Conservation (phyloP, 2,888 invertebrate species). For the Lycaena phlaeas region DNA sequence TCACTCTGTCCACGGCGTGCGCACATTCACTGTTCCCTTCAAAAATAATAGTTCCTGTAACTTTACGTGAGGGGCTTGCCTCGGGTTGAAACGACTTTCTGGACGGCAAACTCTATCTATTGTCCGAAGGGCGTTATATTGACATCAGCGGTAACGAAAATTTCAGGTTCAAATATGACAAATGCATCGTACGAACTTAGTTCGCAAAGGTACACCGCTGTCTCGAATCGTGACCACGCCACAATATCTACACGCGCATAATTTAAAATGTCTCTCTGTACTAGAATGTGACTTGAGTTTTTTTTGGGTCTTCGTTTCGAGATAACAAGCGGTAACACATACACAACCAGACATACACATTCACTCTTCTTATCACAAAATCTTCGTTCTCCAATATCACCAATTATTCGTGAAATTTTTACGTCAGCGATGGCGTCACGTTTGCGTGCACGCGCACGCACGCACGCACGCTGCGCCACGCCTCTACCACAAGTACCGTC, state of each 20-base stretch:
- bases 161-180: constrained; percentile 8
- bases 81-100: constrained; percentile 10
- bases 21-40: background rate
- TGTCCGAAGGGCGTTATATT: constrained; percentile 26
- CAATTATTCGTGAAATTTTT: too few species aligned
- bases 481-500: background rate
- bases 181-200: background rate
- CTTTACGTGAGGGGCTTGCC: background rate
- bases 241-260: too few species aligned
- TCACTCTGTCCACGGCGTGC: constrained; percentile 30
- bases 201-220: background rate
- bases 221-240: too few species aligned
- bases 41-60: constrained; percentile 8
- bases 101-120: constrained; percentile 28
- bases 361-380: too few species aligned
- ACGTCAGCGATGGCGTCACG: too few species aligned
- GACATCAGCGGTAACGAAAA: constrained; percentile 8
- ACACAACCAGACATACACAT: too few species aligned
- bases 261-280: too few species aligned
- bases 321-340: too few species aligned
- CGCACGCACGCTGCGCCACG: background rate
- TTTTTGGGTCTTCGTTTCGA: too few species aligned
- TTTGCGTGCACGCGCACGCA: background rate
- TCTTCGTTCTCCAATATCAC: background rate
- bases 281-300: too few species aligned